phyloP scores from a whole-genome alignment of 2,797 vertebrate genomes.

The Dromococcyx pavoninus region DNA sequence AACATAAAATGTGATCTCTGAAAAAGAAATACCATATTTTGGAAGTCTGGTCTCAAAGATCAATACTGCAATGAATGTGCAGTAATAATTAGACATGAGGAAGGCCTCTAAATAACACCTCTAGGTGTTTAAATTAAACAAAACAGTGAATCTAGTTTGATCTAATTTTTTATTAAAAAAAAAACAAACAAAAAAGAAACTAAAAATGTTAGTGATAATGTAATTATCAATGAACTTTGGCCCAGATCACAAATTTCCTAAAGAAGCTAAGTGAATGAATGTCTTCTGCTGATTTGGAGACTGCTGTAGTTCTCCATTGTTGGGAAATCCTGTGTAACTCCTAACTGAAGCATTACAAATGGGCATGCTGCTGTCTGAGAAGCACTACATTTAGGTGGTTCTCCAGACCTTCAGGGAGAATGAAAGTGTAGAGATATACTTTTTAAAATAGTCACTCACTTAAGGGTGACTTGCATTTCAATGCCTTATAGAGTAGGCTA shows the following conservation, averaged over 20 bases:
- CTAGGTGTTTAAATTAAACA: neutral
- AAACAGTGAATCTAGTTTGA: neutral
- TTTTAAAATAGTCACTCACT: neutral
- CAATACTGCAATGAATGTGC: neutral
- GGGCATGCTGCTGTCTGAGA: neutral
- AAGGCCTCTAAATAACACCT: neutral
- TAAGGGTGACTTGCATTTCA: neutral
- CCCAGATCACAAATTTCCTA: neutral
- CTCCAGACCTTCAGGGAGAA: neutral
- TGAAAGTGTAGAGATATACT: neutral
- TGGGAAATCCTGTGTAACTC: neutral
- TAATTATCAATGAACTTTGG: neutral
- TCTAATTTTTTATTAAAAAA: neutral
- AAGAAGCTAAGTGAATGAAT: neutral
- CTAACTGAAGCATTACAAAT: neutral
- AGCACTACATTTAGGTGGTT: neutral
- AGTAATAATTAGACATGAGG: neutral
- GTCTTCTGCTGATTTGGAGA: neutral
- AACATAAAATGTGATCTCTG: neutral
- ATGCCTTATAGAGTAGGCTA: neutral
- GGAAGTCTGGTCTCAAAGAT: neutral
- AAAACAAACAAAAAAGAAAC: neutral
- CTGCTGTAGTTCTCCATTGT: neutral
- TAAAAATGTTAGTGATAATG: neutral
- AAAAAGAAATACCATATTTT: neutral